Evolutionary conservation across 2,113 vertebrate species (phyloP).

Genomic region (Malurus alboscapulatus): DNA sequence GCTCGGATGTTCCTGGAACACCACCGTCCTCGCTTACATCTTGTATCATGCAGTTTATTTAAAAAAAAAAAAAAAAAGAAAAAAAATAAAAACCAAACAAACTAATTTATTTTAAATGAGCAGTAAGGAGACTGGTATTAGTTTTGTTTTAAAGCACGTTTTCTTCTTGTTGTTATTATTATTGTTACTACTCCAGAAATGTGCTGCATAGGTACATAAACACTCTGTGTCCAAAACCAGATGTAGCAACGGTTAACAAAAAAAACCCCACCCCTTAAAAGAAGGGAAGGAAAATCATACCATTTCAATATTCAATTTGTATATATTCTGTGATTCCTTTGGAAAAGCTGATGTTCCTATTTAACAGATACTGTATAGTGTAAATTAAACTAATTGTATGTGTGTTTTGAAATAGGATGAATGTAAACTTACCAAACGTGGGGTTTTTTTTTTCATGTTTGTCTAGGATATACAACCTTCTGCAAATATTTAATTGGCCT

Average conservation of each 20-base stretch:
- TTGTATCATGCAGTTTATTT: neutral
- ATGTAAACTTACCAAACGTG: conserved; percentile 1
- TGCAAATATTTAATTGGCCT: conserved; percentile 46
- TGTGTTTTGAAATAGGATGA: conserved; percentile 57
- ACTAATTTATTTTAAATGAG: conserved; percentile 35
- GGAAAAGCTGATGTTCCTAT: conserved; percentile 65
- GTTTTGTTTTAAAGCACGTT: conserved; percentile 18
- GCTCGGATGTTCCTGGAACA: neutral
- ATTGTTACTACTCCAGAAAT: neutral
- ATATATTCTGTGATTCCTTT: conserved; percentile 60
- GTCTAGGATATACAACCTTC: conserved; percentile 23
- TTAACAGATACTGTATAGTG: conserved; percentile 79
- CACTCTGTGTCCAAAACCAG: conserved; percentile 1
- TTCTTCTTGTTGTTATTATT: neutral
- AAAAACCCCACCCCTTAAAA: neutral
- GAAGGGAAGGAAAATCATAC: conserved; percentile 12
- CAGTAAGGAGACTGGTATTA: neutral
- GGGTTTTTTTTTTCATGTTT: neutral
- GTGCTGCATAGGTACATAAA: conserved; percentile 3
- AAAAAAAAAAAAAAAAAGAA: neutral
- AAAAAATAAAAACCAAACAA: too few relatives aligned
- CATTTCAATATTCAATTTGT: conserved; percentile 65
- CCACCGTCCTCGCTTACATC: neutral
- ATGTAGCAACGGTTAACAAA: conserved; percentile 14
- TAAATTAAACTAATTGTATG: conserved; percentile 78